phyloP scores from a whole-genome alignment of 2,113 vertebrate species.

The Potamarius usumacintae region DNA sequence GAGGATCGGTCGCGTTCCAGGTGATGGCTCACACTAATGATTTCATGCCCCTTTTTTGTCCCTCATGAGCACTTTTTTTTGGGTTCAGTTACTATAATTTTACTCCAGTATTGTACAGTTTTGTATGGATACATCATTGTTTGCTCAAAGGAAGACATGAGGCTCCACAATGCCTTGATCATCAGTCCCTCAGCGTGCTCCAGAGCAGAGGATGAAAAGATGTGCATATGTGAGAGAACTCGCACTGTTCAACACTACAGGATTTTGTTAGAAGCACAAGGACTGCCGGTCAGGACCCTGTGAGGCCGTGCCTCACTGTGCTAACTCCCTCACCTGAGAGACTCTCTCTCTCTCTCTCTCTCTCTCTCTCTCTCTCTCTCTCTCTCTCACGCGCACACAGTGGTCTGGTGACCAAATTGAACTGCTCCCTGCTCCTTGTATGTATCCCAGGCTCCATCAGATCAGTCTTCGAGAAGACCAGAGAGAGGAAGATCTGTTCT shows the following conservation, averaged over 20 bases:
- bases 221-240: not conserved
- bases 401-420: constrained; percentile 49
- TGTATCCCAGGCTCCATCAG: constrained; percentile 52
- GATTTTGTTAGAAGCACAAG: constrained; percentile 57
- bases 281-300: constrained; percentile 76
- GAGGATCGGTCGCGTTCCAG: not conserved
- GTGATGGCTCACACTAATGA: not conserved
- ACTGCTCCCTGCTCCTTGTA: constrained; percentile 18
- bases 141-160: not conserved
- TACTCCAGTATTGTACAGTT: constrained; percentile 15
- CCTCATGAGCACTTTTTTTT: not conserved
- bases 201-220: constrained; percentile 15
- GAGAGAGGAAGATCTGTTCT: constrained; percentile 39
- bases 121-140: not conserved
- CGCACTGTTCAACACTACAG: constrained; percentile 13
- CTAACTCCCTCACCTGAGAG: constrained; percentile 57
- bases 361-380: constrained; percentile 24
- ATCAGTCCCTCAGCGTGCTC: not conserved
- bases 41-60: not conserved
- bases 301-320: constrained; percentile 70
- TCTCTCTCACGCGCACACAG: not conserved
- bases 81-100: constrained; percentile 16
- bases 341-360: not conserved
- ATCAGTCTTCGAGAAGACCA: constrained; percentile 54
- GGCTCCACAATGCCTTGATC: not conserved